Conservation (phyloP, 2,888 invertebrate species). For the Heliconius erato region DNA sequence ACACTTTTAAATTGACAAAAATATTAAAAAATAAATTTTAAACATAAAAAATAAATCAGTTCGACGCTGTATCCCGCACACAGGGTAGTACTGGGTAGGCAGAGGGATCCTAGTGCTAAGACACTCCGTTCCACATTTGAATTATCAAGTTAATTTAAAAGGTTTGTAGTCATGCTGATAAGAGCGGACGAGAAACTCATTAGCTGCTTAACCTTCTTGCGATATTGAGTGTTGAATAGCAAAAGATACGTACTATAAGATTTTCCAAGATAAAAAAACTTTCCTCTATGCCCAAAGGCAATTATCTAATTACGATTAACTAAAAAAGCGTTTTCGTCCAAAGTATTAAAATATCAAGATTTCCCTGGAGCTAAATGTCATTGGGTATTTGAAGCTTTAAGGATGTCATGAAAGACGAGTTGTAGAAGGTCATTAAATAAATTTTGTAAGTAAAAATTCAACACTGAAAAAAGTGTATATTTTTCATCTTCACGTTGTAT, state of each 20-base stretch:
- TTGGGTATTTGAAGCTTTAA: background rate
- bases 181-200: too few relatives aligned
- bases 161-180: too few relatives aligned
- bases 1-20: too few relatives aligned
- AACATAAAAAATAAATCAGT: too few relatives aligned
- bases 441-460: background rate
- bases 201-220: too few relatives aligned
- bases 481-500: background rate
- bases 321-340: background rate
- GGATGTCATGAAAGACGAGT: background rate
- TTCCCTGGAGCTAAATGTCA: slow-evolving; percentile 6
- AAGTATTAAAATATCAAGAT: background rate
- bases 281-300: background rate
- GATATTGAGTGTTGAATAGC: too few relatives aligned
- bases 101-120: background rate
- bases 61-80: background rate
- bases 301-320: background rate
- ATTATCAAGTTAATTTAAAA: too few relatives aligned
- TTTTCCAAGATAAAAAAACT: background rate
- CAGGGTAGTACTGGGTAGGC: background rate
- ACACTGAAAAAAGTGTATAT: background rate
- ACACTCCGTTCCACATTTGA: background rate
- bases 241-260: background rate
- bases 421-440: background rate
- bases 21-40: too few relatives aligned